Evolutionary conservation across 1,140 invertebrate species (phyloP).

Genomic region (Cherax quadricarinatus): DNA sequence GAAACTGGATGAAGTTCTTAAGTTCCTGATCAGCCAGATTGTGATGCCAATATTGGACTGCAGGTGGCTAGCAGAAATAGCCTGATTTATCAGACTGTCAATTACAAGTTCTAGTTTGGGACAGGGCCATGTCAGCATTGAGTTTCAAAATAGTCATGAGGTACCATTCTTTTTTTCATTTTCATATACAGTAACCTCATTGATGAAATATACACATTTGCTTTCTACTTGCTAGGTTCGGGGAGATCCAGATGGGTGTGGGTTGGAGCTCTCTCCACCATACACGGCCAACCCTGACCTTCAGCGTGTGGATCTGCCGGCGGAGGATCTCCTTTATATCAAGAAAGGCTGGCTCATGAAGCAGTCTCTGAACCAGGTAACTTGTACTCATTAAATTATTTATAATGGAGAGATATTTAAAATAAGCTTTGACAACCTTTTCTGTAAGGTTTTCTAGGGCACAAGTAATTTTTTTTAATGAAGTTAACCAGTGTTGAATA

Average conservation of each 20-base stretch:
- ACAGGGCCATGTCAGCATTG: too few species aligned
- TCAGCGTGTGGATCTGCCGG: conserved; percentile 83
- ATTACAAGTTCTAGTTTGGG: too few species aligned
- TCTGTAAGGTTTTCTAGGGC: neutral
- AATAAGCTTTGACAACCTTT: neutral
- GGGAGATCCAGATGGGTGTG: conserved; percentile 90
- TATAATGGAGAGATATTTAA: neutral
- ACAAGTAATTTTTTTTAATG: neutral
- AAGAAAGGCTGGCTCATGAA: conserved; percentile 96
- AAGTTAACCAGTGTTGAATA: too few species aligned
- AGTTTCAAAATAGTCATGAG: too few species aligned
- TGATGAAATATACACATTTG: too few species aligned
- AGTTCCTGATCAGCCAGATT: too few species aligned
- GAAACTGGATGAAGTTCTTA: too few species aligned
- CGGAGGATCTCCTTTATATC: conserved; percentile 88
- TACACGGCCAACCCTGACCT: conserved; percentile 81
- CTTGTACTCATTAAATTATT: conserved; percentile 74
- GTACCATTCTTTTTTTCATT: too few species aligned
- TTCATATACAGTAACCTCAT: too few species aligned
- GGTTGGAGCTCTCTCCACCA: conserved; percentile 81
- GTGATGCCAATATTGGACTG: too few species aligned
- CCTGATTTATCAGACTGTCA: too few species aligned
- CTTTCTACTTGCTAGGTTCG: conserved; percentile 78
- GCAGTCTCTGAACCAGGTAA: conserved; percentile 81
- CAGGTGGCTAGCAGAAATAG: too few species aligned